These are phyloP conservation scores for Lomographa bimaculata DNA, from an alignment of 2,888 invertebrate genomes.

Conservation along the genomic window DNA sequence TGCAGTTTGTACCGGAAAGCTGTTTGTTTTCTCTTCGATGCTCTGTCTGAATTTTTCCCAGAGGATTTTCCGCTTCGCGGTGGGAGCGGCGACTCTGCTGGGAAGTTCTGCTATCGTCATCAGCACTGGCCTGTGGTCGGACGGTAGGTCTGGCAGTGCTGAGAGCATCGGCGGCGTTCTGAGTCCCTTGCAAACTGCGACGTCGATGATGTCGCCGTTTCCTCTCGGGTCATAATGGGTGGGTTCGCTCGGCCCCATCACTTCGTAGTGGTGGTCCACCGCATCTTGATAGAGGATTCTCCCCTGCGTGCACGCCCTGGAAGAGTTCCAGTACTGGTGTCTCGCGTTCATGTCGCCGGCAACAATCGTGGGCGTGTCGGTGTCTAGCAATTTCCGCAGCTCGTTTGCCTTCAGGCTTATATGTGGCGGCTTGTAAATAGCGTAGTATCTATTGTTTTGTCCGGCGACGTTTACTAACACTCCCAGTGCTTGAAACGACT, in stretches of 20 bases:
- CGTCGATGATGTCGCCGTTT: neutral
- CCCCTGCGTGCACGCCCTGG: neutral
- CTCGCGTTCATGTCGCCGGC: too few relatives aligned
- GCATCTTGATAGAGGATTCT: neutral
- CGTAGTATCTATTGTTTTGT: too few relatives aligned
- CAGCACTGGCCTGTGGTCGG: too few relatives aligned
- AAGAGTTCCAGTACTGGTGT: too few relatives aligned
- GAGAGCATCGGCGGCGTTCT: neutral
- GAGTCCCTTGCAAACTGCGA: neutral
- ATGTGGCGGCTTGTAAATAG: neutral
- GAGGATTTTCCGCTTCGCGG: too few relatives aligned
- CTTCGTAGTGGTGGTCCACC: too few relatives aligned
- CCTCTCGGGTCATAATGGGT: neutral
- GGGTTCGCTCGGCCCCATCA: neutral
- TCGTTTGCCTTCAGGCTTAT: neutral
- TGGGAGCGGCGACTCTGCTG: too few relatives aligned
- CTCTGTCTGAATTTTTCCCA: neutral
- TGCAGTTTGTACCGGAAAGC: too few relatives aligned
- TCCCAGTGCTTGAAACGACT: too few relatives aligned
- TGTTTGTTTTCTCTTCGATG: neutral
- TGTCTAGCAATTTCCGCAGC: neutral
- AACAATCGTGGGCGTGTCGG: constrained; percentile 3
- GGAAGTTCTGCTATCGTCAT: too few relatives aligned
- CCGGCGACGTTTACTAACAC: too few relatives aligned
- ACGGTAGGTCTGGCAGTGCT: too few relatives aligned